Base-by-base conservation (phyloP, 2,888 invertebrate genomes). In the Xestia c-nigrum region DNA sequence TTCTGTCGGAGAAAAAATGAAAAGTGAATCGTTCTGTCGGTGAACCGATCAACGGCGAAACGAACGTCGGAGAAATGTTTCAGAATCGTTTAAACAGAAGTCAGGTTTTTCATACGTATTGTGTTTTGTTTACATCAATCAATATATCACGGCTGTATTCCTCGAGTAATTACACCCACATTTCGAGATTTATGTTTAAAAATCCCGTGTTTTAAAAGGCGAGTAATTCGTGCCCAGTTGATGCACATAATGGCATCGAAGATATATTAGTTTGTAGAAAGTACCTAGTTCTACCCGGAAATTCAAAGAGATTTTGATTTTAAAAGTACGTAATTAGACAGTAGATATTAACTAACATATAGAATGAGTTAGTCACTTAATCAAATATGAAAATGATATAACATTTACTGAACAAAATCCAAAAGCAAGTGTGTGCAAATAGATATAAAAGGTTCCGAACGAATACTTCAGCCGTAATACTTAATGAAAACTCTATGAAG, bases 391-490 rank as follows among this genome's bases (percentile, higher is more conserved):
- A 40, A 38, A 81, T 81, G 3, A 40, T 55, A 63, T 19, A 47
- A 38, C 24, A 67, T 78, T 67, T 46, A 80, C 50, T 46, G 19
- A 71, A 67, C 70, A 67, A 50, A 83, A 78, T 67, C 46, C 57
- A 40, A 66, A 78, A 31, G 21, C 19, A 46, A 81, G 72, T 69
- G n/a, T 72, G 80, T 57, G 59, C 55, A 63, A 84, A 81, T 80
- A 66, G 24, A 50, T 84, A 72, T 69, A 46, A 70, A 63, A 66
- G 69, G 52, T 66, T 63, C 24, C 19, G 57, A 61, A 38, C 61
- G 14, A 70, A 80, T 31, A 84, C 69, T 84, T 63, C 63, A 65
- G 69, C 50, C 59, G 80, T 70, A 46, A 85, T 74, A 72, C 12
- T 55, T 57, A 65, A 85, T 81, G 64, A 61, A 81, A 52, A 24